phyloP scores from a whole-genome alignment of 2,797 vertebrate species.

The Trachops cirrhosus region DNA sequence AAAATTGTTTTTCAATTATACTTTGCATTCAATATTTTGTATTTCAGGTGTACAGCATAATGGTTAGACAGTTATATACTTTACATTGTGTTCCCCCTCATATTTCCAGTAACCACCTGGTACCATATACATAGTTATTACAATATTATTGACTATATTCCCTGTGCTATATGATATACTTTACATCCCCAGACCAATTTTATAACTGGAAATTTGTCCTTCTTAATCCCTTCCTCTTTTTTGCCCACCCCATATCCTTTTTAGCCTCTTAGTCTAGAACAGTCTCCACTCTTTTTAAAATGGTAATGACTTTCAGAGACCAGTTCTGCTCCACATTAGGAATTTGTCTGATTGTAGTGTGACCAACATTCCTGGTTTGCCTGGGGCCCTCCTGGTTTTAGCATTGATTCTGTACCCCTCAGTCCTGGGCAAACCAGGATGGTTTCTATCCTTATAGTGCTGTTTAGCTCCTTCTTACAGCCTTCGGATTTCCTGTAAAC shows the following conservation, averaged over 20 bases:
- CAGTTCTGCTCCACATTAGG: not conserved
- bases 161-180: not conserved
- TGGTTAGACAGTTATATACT: no score
- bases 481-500: not conserved
- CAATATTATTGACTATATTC: not conserved
- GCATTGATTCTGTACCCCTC: not conserved
- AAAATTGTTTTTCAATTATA: not conserved
- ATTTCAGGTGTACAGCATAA: no score
- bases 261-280: not conserved
- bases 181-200: not conserved
- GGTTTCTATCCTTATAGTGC: not conserved
- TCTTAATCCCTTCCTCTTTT: not conserved
- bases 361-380: not conserved
- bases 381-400: not conserved
- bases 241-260: not conserved
- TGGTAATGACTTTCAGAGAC: not conserved
- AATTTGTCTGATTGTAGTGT: not conserved
- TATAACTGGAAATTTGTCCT: not conserved
- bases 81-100: no score
- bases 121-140: not conserved
- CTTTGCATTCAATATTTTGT: no score
- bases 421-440: not conserved
- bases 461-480: not conserved
- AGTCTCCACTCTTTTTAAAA: not conserved
- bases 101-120: not conserved